A percentile compares a stretch with the other conserved stretches of the same genome.
phyloP scores from a whole-genome alignment of 2,113 vertebrate genomes.

The Hemichromis elongatus region DNA sequence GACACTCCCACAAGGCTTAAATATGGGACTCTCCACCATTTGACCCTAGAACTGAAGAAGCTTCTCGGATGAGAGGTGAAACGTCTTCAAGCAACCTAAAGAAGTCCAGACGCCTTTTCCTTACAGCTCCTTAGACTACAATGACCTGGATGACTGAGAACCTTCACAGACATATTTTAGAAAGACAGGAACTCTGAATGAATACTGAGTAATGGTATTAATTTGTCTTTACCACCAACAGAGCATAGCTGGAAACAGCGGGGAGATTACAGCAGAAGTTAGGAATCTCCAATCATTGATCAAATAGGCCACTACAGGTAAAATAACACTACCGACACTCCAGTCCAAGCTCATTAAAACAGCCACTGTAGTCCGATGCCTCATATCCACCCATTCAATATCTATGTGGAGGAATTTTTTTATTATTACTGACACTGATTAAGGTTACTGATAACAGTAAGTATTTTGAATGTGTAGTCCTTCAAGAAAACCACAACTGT shows the following conservation, averaged over 20 bases:
- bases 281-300: slow-evolving; percentile 64
- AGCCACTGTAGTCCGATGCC: slow-evolving; percentile 39
- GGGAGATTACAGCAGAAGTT: slow-evolving; percentile 15
- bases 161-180: too few relatives aligned
- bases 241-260: slow-evolving; percentile 42
- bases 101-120: too few relatives aligned
- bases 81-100: too few relatives aligned
- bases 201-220: not conserved
- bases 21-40: too few relatives aligned
- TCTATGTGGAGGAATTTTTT: slow-evolving; percentile 1
- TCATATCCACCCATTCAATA: slow-evolving; percentile 67
- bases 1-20: too few relatives aligned
- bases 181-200: not conserved
- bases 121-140: too few relatives aligned
- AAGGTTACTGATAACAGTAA: not conserved
- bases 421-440: not conserved
- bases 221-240: slow-evolving; percentile 58
- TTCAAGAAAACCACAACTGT: not conserved
- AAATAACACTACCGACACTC: slow-evolving; percentile 6
- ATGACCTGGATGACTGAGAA: too few relatives aligned
- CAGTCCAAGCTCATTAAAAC: slow-evolving; percentile 59
- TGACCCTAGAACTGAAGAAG: too few relatives aligned
- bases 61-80: too few relatives aligned
- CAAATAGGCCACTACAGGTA: slow-evolving; percentile 57
- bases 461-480: not conserved